Percentiles rank a stretch among this genome's conserved stretches.
These are phyloP conservation scores for Alectura lathami DNA, from an alignment of 2,113 vertebrate species.

Conservation along the genomic window DNA sequence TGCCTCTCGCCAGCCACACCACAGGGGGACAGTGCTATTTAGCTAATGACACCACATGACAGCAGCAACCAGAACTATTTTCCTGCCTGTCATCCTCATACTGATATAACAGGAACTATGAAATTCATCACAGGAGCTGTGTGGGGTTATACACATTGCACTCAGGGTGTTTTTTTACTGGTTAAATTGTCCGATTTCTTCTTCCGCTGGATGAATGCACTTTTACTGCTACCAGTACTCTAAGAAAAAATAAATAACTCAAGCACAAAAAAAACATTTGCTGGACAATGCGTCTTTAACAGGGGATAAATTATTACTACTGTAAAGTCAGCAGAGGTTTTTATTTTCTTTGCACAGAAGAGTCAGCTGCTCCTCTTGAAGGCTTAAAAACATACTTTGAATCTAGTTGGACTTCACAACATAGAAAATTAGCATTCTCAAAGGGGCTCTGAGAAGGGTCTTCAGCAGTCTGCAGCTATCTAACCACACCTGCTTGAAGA, in stretches of 20 bases:
- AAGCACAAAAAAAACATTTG: not conserved
- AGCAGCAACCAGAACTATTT: not conserved
- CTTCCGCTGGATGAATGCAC: not conserved
- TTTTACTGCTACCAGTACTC: not conserved
- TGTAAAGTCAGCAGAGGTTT: slow-evolving; percentile 17
- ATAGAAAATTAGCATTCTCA: not conserved
- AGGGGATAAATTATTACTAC: not conserved
- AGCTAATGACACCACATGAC: not conserved
- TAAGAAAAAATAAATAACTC: not conserved
- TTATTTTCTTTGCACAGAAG: slow-evolving; percentile 2
- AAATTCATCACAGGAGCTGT: not conserved
- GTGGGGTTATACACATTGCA: not conserved
- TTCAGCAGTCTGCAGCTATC: not conserved
- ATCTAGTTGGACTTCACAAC: not conserved
- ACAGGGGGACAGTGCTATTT: not conserved
- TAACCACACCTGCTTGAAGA: slow-evolving; percentile 8
- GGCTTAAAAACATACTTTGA: slow-evolving; percentile 15
- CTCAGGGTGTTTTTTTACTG: not conserved
- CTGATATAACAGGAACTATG: not conserved
- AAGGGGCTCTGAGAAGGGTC: not conserved
- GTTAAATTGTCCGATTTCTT: not conserved
- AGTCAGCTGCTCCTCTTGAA: slow-evolving; percentile 15
- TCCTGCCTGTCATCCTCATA: not conserved
- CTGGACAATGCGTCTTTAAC: not conserved
- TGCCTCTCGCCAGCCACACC: not conserved